A percentile compares a stretch with the other conserved stretches of the same genome.
These are phyloP conservation scores for Ondatra zibethicus DNA, from an alignment of 2,113 vertebrate genomes.

Conservation along the genomic window DNA sequence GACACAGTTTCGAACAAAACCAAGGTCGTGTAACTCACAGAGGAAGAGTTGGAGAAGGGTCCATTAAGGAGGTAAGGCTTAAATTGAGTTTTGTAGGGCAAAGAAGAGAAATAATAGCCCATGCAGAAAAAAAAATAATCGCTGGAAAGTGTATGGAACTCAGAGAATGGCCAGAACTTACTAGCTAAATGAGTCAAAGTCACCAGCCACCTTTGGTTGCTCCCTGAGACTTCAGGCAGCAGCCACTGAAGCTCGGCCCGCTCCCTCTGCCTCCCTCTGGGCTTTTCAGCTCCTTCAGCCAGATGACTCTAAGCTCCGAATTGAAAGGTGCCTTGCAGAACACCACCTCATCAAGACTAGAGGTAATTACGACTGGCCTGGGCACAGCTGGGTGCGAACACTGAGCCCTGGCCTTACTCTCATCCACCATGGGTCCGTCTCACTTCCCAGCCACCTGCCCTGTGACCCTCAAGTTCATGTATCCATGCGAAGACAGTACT, in stretches of 20 bases:
- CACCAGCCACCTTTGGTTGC: fast-evolving
- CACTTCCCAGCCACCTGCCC: neutral
- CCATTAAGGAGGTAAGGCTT: neutral
- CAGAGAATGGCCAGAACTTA: neutral
- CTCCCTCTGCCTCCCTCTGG: neutral
- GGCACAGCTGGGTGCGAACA: neutral
- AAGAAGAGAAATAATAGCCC: neutral
- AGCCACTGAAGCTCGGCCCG: fast-evolving
- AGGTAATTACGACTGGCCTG: neutral
- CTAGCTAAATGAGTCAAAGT: neutral
- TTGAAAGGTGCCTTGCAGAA: neutral
- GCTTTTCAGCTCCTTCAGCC: neutral
- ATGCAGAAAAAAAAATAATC: neutral
- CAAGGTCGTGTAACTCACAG: neutral
- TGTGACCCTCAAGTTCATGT: neutral
- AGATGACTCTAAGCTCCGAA: neutral
- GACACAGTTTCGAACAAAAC: neutral
- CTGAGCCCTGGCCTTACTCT: neutral
- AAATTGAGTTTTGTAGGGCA: neutral
- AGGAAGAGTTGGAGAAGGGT: neutral
- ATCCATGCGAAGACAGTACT: neutral
- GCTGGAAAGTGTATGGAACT: neutral
- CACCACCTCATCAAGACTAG: neutral
- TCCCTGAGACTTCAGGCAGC: neutral
- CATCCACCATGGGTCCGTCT: neutral